Conservation (phyloP, 1,140 invertebrate species). For the Drosophila triauraria region DNA sequence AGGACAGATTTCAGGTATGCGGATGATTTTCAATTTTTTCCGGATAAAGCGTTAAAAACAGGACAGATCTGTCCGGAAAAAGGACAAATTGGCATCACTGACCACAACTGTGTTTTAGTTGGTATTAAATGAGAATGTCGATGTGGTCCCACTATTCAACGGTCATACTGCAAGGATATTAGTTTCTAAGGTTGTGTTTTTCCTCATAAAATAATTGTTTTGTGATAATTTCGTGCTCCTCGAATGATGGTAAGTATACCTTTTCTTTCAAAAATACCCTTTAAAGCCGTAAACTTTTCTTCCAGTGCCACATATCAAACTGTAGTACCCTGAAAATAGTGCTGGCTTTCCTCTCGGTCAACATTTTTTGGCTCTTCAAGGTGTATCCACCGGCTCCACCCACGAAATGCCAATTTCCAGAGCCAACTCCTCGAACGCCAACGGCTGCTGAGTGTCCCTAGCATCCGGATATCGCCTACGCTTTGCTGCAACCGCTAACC, state of each 20-base stretch:
- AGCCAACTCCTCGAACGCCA: slow-evolving; percentile 7
- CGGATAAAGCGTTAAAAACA: no score
- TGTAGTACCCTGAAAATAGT: slow-evolving; percentile 60
- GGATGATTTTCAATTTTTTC: no score
- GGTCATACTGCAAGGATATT: slow-evolving; percentile 34
- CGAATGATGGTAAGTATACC: slow-evolving; percentile 15
- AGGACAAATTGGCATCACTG: no score
- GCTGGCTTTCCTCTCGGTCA: slow-evolving; percentile 50
- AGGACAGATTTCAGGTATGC: no score
- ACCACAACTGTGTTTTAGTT: background rate
- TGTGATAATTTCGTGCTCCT: slow-evolving; percentile 34
- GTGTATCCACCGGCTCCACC: slow-evolving; percentile 55
- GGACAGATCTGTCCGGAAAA: no score
- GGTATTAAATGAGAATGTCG: background rate
- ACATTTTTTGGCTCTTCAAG: slow-evolving; percentile 64
- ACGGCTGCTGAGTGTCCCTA: slow-evolving; percentile 35
- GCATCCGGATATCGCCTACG: slow-evolving; percentile 33
- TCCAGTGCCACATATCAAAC: slow-evolving; percentile 56
- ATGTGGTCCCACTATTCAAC: background rate
- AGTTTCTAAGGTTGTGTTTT: slow-evolving; percentile 32
- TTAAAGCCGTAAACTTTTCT: background rate
- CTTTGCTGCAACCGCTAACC: slow-evolving; percentile 24
- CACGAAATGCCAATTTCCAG: slow-evolving; percentile 13
- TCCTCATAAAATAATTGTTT: slow-evolving; percentile 28
- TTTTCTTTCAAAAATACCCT: background rate